Evolutionary conservation across 2,888 invertebrate genomes (phyloP).

Genomic region (Eristalinus aeneus): DNA sequence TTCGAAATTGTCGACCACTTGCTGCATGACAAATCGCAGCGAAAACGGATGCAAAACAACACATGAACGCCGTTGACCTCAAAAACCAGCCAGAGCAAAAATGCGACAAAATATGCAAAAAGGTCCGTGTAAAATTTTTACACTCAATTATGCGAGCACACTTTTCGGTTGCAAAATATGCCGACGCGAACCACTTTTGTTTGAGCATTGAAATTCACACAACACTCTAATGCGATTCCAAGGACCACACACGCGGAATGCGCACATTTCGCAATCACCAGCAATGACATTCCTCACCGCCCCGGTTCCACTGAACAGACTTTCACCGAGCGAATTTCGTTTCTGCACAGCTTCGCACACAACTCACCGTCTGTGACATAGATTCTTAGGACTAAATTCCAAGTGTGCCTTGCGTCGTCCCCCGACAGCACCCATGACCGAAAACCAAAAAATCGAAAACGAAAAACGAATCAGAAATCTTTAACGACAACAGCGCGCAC

Average conservation of each 20-base stretch:
- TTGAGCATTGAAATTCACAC: too few species aligned
- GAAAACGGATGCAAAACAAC: background rate
- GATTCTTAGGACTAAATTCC: constrained; percentile 25
- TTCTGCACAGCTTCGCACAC: background rate
- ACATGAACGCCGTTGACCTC: background rate
- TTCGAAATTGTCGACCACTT: background rate
- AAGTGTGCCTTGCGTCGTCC: constrained; percentile 24
- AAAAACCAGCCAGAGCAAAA: background rate
- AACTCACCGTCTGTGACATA: constrained; percentile 45
- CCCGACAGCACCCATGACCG: constrained; percentile 37
- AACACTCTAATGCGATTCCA: background rate
- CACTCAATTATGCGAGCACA: background rate
- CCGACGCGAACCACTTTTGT: too few species aligned
- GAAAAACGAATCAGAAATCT: constrained; percentile 7
- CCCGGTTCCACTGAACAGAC: background rate
- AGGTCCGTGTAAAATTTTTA: background rate
- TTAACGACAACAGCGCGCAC: constrained; percentile 8
- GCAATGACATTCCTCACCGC: background rate
- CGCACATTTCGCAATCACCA: background rate
- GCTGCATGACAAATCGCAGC: background rate
- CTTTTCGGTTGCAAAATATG: background rate
- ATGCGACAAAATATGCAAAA: background rate
- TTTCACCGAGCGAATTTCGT: background rate
- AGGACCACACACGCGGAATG: background rate
- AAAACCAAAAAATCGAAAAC: background rate